Percentiles rank a stretch among this genome's conserved stretches.
Conservation (phyloP, 2,888 invertebrate species). For the Microctonus brassicae region DNA sequence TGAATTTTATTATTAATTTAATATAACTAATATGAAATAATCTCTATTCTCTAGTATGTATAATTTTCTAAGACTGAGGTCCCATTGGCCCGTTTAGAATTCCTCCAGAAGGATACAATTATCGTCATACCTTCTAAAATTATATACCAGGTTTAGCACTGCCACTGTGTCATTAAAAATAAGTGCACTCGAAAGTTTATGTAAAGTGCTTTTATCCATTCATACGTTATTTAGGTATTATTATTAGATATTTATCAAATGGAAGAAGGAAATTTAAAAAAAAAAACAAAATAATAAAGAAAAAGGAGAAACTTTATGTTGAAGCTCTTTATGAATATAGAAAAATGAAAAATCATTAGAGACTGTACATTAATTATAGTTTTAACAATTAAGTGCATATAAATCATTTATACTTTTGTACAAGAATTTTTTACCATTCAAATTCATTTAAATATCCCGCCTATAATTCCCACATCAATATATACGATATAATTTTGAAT, state of each 20-base stretch:
- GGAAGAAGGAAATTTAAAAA: neutral
- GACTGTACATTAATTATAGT: constrained; percentile 41
- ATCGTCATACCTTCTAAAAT: constrained; percentile 48
- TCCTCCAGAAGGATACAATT: constrained; percentile 34
- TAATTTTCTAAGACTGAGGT: constrained; percentile 59
- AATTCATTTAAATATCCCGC: constrained; percentile 27
- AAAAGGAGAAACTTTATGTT: neutral
- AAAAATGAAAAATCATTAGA: constrained; percentile 35
- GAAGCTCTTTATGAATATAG: constrained; percentile 30
- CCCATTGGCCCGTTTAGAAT: constrained; percentile 51
- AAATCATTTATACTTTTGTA: constrained; percentile 41
- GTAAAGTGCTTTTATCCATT: neutral
- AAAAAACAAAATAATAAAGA: neutral
- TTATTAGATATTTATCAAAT: neutral
- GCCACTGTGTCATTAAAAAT: constrained; percentile 52
- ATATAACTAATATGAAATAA: constrained; percentile 25
- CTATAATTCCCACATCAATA: neutral
- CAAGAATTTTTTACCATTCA: constrained; percentile 1
- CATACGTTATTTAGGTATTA: neutral
- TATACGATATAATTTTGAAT: neutral
- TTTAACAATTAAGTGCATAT: constrained; percentile 19
- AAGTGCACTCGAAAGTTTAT: constrained; percentile 20
- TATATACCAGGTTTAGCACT: constrained; percentile 61
- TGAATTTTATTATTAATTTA: neutral
- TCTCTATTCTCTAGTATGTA: constrained; percentile 28